Evolutionary conservation across 2,113 vertebrate genomes (phyloP).

Genomic region (Guaruba guarouba): DNA sequence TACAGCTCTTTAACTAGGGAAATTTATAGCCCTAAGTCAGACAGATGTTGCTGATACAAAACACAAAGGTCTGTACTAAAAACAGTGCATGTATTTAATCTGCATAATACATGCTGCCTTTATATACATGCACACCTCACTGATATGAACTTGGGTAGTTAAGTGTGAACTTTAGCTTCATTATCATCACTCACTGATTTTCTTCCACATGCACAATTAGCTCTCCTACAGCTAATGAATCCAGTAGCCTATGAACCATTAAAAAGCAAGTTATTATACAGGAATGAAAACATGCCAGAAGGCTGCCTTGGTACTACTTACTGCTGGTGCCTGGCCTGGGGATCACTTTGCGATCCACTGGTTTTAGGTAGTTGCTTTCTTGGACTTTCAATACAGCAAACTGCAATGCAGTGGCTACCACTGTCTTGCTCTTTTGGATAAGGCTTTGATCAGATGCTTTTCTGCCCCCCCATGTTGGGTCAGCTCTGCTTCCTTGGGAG

Average conservation of each 20-base stretch:
- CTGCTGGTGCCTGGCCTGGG: neutral
- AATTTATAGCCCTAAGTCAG: neutral
- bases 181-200: conserved; percentile 36
- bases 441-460: neutral
- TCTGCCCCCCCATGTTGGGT: fast-evolving
- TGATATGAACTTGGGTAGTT: neutral
- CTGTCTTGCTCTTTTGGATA: neutral
- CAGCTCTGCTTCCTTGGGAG: neutral
- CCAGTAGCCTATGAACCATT: conserved; percentile 13
- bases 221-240: conserved; percentile 41
- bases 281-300: neutral
- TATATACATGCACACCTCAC: neutral
- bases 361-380: neutral
- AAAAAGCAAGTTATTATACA: neutral
- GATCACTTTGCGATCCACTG: neutral
- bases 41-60: conserved; percentile 30
- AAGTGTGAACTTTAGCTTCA: neutral
- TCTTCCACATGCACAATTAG: neutral
- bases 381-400: neutral
- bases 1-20: neutral
- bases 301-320: fast-evolving
- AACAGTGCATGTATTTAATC: conserved; percentile 6
- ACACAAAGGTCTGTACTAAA: neutral
- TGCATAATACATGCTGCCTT: neutral
- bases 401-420: neutral